These are phyloP conservation scores for Peromyscus maniculatus DNA, from an alignment of 2,113 vertebrate genomes.

Conservation along the genomic window DNA sequence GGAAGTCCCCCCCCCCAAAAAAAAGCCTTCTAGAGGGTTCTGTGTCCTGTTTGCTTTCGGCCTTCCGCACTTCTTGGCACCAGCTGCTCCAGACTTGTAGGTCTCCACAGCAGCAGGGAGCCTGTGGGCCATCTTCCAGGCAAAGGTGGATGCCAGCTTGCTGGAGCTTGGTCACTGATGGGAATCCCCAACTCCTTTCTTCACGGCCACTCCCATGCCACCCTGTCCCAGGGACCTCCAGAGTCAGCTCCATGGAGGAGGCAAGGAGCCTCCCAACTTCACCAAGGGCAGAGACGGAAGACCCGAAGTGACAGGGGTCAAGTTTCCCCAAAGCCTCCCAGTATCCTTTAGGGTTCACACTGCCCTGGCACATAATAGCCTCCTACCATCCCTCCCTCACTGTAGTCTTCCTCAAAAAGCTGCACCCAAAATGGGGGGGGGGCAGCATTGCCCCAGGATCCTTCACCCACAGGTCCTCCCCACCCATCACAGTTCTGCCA, in stretches of 20 bases:
- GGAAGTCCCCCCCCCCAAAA: not conserved
- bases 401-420: not conserved
- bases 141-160: not conserved
- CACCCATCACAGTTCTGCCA: not conserved
- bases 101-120: not conserved
- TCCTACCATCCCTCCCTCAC: not conserved
- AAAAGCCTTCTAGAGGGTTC: not conserved
- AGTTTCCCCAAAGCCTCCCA: not conserved
- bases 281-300: not conserved
- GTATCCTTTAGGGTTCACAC: not conserved
- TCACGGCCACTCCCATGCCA: not conserved
- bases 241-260: not conserved
- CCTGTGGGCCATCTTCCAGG: not conserved
- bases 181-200: not conserved
- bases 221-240: not conserved
- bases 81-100: not conserved
- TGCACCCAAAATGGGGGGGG: not conserved
- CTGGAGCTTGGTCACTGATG: not conserved
- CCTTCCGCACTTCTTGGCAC: not conserved
- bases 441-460: not conserved
- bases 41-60: not conserved
- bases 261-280: not conserved
- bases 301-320: not conserved
- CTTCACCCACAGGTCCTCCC: fast-evolving
- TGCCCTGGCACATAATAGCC: not conserved